phyloP scores from a whole-genome alignment of 2,113 vertebrate species.

The Podilymbus podiceps region DNA sequence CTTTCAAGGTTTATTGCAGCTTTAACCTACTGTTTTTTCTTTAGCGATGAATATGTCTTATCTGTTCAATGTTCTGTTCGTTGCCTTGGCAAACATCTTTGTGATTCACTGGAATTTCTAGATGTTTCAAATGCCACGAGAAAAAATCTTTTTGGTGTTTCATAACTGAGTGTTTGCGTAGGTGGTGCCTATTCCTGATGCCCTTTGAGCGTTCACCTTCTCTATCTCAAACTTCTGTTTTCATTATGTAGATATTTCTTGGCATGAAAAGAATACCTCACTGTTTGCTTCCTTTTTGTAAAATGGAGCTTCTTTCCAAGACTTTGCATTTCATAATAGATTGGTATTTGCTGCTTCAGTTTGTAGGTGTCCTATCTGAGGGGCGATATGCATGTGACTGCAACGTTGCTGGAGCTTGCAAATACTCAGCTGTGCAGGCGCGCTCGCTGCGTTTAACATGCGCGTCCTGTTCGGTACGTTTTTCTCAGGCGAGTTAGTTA shows the following conservation, averaged over 20 bases:
- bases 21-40: neutral
- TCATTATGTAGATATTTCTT: neutral
- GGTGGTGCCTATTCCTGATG: slow-evolving; percentile 19
- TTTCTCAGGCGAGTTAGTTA: neutral
- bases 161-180: neutral
- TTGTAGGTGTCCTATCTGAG: neutral
- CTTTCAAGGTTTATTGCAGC: neutral
- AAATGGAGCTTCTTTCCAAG: neutral
- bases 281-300: neutral
- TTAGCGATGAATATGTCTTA: neutral
- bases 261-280: neutral
- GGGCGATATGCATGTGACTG: neutral
- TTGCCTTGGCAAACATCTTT: neutral
- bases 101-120: slow-evolving; percentile 33
- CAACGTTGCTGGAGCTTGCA: neutral
- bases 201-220: neutral
- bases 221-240: neutral
- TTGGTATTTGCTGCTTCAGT: neutral
- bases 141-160: neutral
- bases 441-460: rapidly evolving
- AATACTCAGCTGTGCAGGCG: rapidly evolving
- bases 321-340: neutral
- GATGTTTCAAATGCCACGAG: slow-evolving; percentile 3
- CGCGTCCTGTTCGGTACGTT: rapidly evolving
- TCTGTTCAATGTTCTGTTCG: neutral